Percentiles rank a stretch among this genome's conserved stretches.
Conservation (phyloP, 1,140 invertebrate species). For the Achatina immaculata region DNA sequence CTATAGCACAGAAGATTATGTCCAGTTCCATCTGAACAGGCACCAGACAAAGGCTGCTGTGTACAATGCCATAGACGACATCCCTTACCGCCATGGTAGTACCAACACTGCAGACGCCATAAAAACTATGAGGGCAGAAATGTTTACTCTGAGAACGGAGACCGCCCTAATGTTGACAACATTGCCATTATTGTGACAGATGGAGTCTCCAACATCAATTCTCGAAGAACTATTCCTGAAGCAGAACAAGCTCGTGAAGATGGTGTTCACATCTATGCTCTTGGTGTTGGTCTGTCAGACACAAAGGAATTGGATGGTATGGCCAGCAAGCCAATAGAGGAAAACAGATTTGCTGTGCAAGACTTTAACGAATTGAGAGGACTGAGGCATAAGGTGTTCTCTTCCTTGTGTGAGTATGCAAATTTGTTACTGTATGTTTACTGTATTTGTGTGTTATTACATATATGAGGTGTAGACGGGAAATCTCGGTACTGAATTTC, state of each 20-base stretch:
- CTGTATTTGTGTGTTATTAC: too few relatives aligned
- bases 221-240: conserved; percentile 18
- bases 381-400: conserved; percentile 15
- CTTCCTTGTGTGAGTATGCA: conserved; percentile 6
- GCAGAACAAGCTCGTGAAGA: conserved; percentile 14
- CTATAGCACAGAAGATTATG: conserved; percentile 18
- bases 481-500: too few relatives aligned
- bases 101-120: conserved; percentile 25
- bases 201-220: conserved; percentile 26
- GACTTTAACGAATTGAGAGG: conserved; percentile 11
- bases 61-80: conserved; percentile 23
- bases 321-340: conserved; percentile 9
- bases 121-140: conserved; percentile 1
- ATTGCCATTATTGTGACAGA: conserved; percentile 19
- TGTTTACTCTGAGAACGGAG: conserved; percentile 16
- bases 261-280: conserved; percentile 29
- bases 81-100: conserved; percentile 16
- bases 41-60: conserved; percentile 1
- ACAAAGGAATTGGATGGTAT: conserved; percentile 29
- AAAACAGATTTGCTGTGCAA: conserved; percentile 18
- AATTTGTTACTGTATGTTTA: too few relatives aligned
- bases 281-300: conserved; percentile 22
- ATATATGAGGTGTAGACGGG: too few relatives aligned
- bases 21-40: conserved; percentile 28
- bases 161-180: conserved; percentile 23